Base-by-base conservation (phyloP, 2,888 invertebrate species). In the Acrobasis repandana region DNA sequence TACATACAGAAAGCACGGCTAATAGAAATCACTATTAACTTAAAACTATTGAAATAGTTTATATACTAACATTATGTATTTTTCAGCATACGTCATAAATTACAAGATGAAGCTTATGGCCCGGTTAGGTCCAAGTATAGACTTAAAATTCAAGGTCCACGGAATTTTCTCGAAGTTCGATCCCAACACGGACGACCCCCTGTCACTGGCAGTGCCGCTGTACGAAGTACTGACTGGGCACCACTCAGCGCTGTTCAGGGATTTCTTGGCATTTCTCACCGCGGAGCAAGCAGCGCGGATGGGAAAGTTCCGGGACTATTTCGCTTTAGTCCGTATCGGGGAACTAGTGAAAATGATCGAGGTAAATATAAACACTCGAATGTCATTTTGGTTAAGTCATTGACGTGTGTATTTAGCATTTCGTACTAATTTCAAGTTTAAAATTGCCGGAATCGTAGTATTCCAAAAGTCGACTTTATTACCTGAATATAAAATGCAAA, bases 251-350 rank as follows among this genome's bases (percentile, higher is more conserved):
- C 43, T 88, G 33, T 86, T 82, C 48, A 81, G 77, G 10, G 92
- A 91, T 38, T 90, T 92, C 62, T 15, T 88, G 0, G 79, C 78
- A 0, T 88, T 90, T 61, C 73, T 92, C 0, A 90, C 86, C 0
- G 72, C 87, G 0, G 82, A 82, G 5, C 92, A 92, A 58, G 91
- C 86, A 0, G 88, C 87, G 1, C 65, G 65, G 2, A 52, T 85
- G 0, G 74, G 78, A 0, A 72, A 65, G 1, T 92, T 85, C 67
- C 75, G 72, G 57, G 87, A 87, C 54, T 88, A 90, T 63, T 90
- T 92, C 52, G 65, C 77, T 0, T 74, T 82, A 16, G 79, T 76
- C 18, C 83, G 83, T 63, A 65, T 81, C 5, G 65, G 69, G 2
- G 76, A 73, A 46, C 67, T 92, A n/a, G 68, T 86, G 49, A 72